Evolutionary conservation across 2,888 invertebrate genomes (phyloP).

Genomic region (Platerodrilus igneus): DNA sequence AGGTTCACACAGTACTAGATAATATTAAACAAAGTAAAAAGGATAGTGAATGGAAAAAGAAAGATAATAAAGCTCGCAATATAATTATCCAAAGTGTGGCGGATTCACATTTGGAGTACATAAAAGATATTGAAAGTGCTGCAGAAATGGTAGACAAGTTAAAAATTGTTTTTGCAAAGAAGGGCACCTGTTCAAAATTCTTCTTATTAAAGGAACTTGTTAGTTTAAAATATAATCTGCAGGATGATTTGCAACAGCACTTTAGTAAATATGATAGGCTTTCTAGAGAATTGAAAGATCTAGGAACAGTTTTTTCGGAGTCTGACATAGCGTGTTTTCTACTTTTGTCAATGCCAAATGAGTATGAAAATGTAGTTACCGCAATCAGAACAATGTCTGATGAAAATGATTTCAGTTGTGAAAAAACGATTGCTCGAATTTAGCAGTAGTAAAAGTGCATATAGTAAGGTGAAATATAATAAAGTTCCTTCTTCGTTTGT

Average conservation of each 20-base stretch:
- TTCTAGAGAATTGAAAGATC: constrained; percentile 35
- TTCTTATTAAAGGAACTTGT: constrained; percentile 5
- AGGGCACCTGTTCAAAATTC: constrained; percentile 6
- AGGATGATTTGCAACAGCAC: constrained; percentile 22
- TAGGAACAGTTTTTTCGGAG: constrained; percentile 39
- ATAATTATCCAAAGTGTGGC: constrained; percentile 4
- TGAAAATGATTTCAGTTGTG: constrained; percentile 21
- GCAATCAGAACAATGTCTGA: constrained; percentile 26
- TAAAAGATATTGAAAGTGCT: constrained; percentile 2
- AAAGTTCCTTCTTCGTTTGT: constrained; percentile 4
- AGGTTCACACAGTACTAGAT: too few relatives aligned
- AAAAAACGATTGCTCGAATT: constrained; percentile 22
- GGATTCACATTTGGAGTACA: constrained; percentile 7
- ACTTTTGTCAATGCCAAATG: constrained; percentile 26
- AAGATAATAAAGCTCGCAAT: constrained; percentile 2
- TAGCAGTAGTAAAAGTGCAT: neutral
- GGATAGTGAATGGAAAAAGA: neutral
- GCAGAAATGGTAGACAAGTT: constrained; percentile 1
- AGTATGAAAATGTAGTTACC: constrained; percentile 27
- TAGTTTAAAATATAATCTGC: constrained; percentile 2
- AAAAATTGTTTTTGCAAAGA: constrained; percentile 1
- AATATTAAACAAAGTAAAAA: neutral
- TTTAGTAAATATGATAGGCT: constrained; percentile 38
- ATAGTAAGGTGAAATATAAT: too few relatives aligned
- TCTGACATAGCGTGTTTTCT: constrained; percentile 36